These are phyloP conservation scores for Macrosiphum euphorbiae DNA, from an alignment of 2,888 invertebrate genomes.

Conservation along the genomic window DNA sequence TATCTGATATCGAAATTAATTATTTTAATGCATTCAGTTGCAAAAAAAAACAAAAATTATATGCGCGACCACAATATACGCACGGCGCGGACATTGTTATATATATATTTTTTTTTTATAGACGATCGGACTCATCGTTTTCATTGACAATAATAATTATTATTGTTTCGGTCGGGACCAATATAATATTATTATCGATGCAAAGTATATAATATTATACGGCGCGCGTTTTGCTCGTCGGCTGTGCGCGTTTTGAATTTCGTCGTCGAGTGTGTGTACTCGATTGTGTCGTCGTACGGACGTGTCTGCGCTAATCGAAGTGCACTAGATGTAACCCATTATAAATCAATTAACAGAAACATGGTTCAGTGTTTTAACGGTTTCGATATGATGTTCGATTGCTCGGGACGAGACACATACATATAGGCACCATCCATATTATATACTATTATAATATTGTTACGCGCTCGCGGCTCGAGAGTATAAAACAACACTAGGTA, in stretches of 20 bases:
- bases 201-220: background rate
- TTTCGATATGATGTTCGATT: background rate
- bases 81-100: background rate
- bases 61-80: too few species aligned
- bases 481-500: background rate
- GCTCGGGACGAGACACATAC: background rate
- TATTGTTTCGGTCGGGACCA: background rate
- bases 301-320: background rate
- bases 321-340: background rate
- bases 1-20: background rate
- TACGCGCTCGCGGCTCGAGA: background rate
- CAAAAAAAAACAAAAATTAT: background rate
- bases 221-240: background rate
- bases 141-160: background rate
- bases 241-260: background rate
- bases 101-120: background rate
- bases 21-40: background rate
- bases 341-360: slow-evolving; percentile 31
- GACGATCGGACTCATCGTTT: background rate
- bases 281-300: background rate
- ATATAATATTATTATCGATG: slow-evolving; percentile 2
- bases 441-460: background rate
- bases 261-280: background rate
- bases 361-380: background rate
- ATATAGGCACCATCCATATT: background rate